phyloP scores from a whole-genome alignment of 2,113 vertebrate species.

The Malaclemys terrapin region DNA sequence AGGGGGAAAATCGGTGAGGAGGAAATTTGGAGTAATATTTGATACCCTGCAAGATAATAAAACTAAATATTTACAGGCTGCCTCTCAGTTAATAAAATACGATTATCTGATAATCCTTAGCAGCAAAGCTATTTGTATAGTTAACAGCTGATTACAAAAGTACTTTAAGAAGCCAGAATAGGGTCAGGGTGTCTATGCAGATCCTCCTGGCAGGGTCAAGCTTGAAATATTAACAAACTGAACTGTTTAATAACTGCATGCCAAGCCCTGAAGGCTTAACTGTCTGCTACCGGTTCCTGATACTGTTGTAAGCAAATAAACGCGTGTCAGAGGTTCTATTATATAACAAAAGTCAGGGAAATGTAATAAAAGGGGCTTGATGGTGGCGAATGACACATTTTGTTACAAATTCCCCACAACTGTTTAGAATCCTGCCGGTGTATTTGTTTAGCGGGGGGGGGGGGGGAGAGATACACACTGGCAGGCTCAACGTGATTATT shows the following conservation, averaged over 20 bases:
- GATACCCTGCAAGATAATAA: conserved; percentile 76
- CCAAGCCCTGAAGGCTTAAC: conserved; percentile 52
- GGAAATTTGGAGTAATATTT: conserved; percentile 72
- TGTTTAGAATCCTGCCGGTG: not conserved
- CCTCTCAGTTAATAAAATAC: conserved; percentile 78
- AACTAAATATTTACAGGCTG: conserved; percentile 79
- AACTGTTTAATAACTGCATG: conserved; percentile 70
- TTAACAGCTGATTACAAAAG: conserved; percentile 75
- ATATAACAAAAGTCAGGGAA: not conserved
- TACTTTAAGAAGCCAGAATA: conserved; percentile 50
- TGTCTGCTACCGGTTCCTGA: not conserved
- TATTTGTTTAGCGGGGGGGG: rapidly evolving
- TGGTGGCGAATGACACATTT: not conserved
- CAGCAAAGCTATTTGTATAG: conserved; percentile 75
- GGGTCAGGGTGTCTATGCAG: conserved; percentile 58
- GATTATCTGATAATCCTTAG: conserved; percentile 76
- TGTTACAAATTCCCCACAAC: not conserved
- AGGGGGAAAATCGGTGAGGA: conserved; percentile 43
- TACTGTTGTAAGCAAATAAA: conserved; percentile 67
- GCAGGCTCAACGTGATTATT: not conserved
- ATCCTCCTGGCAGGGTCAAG: conserved; percentile 58
- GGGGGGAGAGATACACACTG: too few species aligned
- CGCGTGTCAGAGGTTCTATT: conserved; percentile 14
- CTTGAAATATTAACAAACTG: conserved; percentile 75
- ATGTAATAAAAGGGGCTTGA: not conserved